Base-by-base conservation (phyloP, 2,113 vertebrate genomes). In the Bungarus multicinctus region DNA sequence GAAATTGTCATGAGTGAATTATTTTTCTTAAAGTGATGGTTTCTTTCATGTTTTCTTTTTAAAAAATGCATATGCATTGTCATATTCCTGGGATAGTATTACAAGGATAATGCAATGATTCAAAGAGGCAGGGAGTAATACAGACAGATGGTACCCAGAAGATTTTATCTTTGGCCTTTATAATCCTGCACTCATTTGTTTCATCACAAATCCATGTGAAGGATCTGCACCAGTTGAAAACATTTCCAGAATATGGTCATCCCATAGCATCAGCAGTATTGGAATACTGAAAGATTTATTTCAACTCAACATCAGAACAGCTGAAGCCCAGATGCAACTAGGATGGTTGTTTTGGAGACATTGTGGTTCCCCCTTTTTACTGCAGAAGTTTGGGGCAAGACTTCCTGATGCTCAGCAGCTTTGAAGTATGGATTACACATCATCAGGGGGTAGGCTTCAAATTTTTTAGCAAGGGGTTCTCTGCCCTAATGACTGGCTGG, bases 1-100 rank as follows among this genome's bases (percentile, higher is more conserved):
- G 92, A 30, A 43, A 89, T 34, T 94, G 7, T 39, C 91, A 92
- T 39, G 57, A 93, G 11, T 47, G 93, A 94, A 91, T 45, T 5
- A 47, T 5, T 64, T 14, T 58, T 30, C 30, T 91, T 12, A 8
- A 39, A 22, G 39, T 86, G 34, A 52, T 20, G 2, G 3, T 52
- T 53, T n/a, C 60, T 45, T 10, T 52, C 53, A 45, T 60, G 85
- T 10, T 86, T 50, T 12, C 45, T 87, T 58, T 50, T 10, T 18
- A 64, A 93, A 89, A 20, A 52, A 90, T 53, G 54, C 23, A n/a
- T 30, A 27, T n/a, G 27, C 18, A 8, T 18, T 50, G 27, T 30
- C 54, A 52, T 9, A 52, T 93, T 89, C 90, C 88, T 86, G 74
- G 12, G 14, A 9, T 60, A n/a, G 14, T 4, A 22, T 87, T 64